These are phyloP conservation scores for Diacarnus erythraeanus DNA, from an alignment of 37 sponge, comb jelly and placozoan species.

Conservation along the genomic window DNA sequence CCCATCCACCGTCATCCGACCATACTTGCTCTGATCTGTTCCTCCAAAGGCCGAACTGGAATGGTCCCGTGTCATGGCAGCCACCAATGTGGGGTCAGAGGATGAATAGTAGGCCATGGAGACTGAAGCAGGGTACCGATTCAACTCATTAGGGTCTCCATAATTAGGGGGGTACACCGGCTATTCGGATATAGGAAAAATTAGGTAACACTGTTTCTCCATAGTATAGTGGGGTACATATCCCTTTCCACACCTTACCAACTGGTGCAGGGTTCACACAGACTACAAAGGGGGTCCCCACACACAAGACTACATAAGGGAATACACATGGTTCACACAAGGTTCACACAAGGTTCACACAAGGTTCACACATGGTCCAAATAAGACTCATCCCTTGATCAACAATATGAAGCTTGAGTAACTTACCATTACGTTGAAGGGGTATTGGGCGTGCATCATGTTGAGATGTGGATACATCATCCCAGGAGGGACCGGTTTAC, in stretches of 20 bases:
- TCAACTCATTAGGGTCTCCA: constrained; percentile 15
- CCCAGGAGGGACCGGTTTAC: constrained; percentile 17
- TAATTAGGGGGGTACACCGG: constrained; percentile 20
- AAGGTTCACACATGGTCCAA: no score
- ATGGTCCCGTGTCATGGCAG: background rate
- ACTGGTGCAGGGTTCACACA: no score
- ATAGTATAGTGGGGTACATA: no score
- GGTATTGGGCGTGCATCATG: constrained; percentile 31
- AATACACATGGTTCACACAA: no score
- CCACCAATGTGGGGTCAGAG: constrained; percentile 1
- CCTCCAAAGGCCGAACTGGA: constrained; percentile 12
- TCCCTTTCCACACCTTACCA: no score
- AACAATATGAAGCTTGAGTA: no score
- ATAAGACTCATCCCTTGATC: no score
- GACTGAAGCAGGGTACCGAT: constrained; percentile 3
- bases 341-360: no score
- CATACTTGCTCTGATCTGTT: constrained; percentile 6
- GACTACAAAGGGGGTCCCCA: no score
- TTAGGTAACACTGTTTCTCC: background rate
- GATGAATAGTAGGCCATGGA: constrained; percentile 19
- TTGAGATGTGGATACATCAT: constrained; percentile 27
- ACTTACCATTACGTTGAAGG: constrained; percentile 8
- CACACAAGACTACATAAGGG: no score
- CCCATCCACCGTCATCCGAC: background rate
- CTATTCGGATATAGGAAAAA: background rate